Evolutionary conservation across 2,888 invertebrate species (phyloP), one percentile per base, ranked within the genome.

Genomic region (Ptycholaimellus sp.): DNA sequence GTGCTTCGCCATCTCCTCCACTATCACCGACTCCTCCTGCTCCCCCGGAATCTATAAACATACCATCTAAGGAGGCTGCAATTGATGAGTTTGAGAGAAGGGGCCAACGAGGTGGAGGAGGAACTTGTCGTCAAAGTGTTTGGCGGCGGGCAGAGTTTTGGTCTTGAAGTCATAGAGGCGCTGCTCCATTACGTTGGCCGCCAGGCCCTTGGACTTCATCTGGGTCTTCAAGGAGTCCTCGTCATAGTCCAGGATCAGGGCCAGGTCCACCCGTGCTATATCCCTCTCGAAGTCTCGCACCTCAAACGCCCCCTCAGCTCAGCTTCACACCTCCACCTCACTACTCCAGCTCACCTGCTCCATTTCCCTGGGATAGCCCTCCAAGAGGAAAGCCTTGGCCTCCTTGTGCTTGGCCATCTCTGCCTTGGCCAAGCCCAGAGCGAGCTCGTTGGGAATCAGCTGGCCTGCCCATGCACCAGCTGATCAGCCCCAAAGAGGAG

Each of bases 141-240:
- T 57, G 11, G 56, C 56, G 6, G 51, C 51, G 2, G 56, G 56
- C 23, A 56, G 42, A 4, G 56, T 57, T 36, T 57, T 57, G 42
- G 49, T 46, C 38, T 53, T 55, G 48, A 54, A 56, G 35, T 56
- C 55, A 17, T 44, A 31, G 28, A 49, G 41, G 2, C 49, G 33
- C 25, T 42, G 34, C 20, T 44, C 44, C 31, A 51, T 45, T 18
- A 53, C 48, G 18, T 49, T 48, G 43, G 47, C 49, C 5, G 45
- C 43, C 25, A 52, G 40, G 9, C 51, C 53, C 7, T 49, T 37
- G 14, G 42, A 40, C 27, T 50, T 44, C 56, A 57, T 54, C 39
- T 56, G 56, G 16, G 47, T 44, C 35, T 50, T 40, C 5, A 56
- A 42, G 4, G 53, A 52, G 18, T 46, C 43, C 41, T 56, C 56